Evolutionary conservation across 2,888 invertebrate genomes (phyloP).

Genomic region (Tridacna crocea): DNA sequence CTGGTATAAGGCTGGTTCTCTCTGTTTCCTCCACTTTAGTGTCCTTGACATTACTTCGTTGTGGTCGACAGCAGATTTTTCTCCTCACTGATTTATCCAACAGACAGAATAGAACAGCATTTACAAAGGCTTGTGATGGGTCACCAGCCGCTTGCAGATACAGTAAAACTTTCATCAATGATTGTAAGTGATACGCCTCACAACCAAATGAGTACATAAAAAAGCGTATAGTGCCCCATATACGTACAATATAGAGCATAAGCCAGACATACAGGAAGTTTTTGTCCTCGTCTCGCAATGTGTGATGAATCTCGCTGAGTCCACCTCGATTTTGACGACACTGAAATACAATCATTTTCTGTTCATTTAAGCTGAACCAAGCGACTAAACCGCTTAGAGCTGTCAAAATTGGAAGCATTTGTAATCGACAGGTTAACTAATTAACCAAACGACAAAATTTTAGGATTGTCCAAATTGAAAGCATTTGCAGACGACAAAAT

Average conservation of each 20-base stretch:
- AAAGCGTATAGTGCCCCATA: conserved; percentile 62
- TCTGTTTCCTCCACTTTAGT: background rate
- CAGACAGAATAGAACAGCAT: conserved; percentile 57
- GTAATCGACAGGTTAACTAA: too few species aligned
- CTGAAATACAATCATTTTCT: background rate
- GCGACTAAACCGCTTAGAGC: too few species aligned
- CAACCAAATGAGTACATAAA: conserved; percentile 19
- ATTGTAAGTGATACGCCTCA: background rate
- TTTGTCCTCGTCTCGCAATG: conserved; percentile 54
- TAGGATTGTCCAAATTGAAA: too few species aligned
- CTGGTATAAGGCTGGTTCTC: background rate
- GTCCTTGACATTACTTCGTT: background rate
- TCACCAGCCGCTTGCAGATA: conserved; percentile 60
- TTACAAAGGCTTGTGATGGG: conserved; percentile 56
- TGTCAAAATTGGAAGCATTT: too few species aligned
- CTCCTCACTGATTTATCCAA: conserved; percentile 49
- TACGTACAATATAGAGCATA: conserved; percentile 47
- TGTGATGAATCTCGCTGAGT: conserved; percentile 26
- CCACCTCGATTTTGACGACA: background rate
- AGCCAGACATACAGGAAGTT: conserved; percentile 58
- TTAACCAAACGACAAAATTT: too few species aligned
- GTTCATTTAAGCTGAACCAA: background rate
- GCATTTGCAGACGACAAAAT: too few species aligned
- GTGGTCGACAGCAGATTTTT: background rate
- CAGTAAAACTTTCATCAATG: conserved; percentile 21